These are phyloP conservation scores for Pollenia griseotomentosa DNA, from an alignment of 2,888 invertebrate species.

Conservation along the genomic window DNA sequence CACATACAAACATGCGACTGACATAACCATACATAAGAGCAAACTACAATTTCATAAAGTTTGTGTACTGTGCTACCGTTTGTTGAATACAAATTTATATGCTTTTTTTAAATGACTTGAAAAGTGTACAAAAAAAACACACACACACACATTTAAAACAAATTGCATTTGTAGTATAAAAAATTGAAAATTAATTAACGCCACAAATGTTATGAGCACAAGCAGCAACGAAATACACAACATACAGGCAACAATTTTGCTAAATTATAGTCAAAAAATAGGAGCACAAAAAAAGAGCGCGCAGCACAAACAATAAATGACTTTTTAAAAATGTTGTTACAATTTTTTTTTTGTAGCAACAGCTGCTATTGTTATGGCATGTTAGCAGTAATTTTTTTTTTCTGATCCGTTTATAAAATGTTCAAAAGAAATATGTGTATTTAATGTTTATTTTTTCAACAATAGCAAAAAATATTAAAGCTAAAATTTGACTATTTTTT, in stretches of 20 bases:
- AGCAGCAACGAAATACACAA: neutral
- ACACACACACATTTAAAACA: neutral
- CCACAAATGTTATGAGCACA: constrained; percentile 62
- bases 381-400: constrained; percentile 1
- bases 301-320: constrained; percentile 31
- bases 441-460: neutral
- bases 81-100: neutral
- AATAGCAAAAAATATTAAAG: neutral
- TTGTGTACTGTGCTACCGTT: constrained; percentile 5
- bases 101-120: neutral
- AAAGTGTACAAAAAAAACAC: neutral
- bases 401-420: neutral
- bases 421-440: neutral
- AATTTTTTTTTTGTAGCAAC: constrained; percentile 11
- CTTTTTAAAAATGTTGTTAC: constrained; percentile 51
- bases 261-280: constrained; percentile 6
- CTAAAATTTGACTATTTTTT: neutral
- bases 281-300: neutral
- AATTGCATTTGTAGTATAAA: constrained; percentile 45
- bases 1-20: neutral
- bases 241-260: constrained; percentile 14
- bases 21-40: constrained; percentile 5
- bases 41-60: constrained; percentile 15
- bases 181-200: constrained; percentile 71
- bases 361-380: constrained; percentile 37